Evolutionary conservation across 1,140 invertebrate species (phyloP).

Genomic region (Drosophila subpulchrella): DNA sequence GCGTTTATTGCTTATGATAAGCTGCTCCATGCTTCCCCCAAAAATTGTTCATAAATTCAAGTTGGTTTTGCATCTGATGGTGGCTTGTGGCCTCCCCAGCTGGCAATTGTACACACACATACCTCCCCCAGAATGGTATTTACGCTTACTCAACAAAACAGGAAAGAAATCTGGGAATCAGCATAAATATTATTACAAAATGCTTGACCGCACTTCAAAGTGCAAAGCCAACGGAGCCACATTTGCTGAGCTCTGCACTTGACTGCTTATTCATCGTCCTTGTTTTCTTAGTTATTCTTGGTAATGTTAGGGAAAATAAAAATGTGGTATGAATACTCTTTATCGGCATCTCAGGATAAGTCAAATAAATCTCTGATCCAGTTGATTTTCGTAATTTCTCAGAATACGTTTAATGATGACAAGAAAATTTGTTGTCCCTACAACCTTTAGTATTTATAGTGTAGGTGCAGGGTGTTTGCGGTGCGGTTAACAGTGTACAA

Average conservation of each 20-base stretch:
- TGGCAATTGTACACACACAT: not conserved
- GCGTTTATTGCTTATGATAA: slow-evolving; percentile 77
- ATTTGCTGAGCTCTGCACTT: slow-evolving; percentile 63
- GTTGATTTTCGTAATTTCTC: not conserved
- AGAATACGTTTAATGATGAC: not conserved
- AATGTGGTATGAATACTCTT: no score
- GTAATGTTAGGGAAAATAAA: not conserved
- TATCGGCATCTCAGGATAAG: no score
- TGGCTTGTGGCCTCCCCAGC: not conserved
- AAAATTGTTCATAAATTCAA: slow-evolving; percentile 30
- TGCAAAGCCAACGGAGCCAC: slow-evolving; percentile 59
- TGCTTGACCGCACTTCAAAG: slow-evolving; percentile 71
- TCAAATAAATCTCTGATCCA: no score
- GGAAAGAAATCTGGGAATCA: slow-evolving; percentile 38
- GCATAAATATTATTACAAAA: slow-evolving; percentile 64
- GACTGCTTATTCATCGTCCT: slow-evolving; percentile 38
- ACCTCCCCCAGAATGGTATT: not conserved
- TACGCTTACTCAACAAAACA: slow-evolving; percentile 36
- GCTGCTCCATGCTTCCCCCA: slow-evolving; percentile 22
- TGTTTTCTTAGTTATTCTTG: slow-evolving; percentile 11
- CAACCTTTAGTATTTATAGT: no score
- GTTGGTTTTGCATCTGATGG: slow-evolving; percentile 21
- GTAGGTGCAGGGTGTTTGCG: not conserved
- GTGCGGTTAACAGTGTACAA: not conserved
- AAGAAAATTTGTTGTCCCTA: no score